These are phyloP conservation scores for Amorpha juglandis DNA, from an alignment of 2,888 invertebrate genomes.

Conservation along the genomic window DNA sequence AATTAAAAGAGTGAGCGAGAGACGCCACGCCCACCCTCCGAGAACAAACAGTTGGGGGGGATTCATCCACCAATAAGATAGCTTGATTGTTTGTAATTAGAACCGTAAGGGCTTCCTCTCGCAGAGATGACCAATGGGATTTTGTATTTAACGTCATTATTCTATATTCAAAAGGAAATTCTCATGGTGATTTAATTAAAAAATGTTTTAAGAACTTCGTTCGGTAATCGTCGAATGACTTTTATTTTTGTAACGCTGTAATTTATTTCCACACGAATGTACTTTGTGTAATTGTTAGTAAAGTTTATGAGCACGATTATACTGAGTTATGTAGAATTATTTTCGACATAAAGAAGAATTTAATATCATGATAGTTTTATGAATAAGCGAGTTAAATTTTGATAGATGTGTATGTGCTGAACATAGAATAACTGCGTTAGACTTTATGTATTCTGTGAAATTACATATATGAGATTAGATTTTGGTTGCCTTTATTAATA, in stretches of 20 bases:
- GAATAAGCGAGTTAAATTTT: neutral
- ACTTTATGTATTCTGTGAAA: too few relatives aligned
- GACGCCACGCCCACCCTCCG: constrained; percentile 72
- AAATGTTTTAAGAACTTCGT: constrained; percentile 55
- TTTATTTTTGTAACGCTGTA: neutral
- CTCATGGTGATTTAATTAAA: constrained; percentile 66
- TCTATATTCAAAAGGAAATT: constrained; percentile 60
- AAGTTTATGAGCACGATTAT: neutral
- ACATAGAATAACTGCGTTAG: neutral
- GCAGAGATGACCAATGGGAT: constrained; percentile 79
- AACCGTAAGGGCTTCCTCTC: constrained; percentile 76
- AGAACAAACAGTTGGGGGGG: constrained; percentile 83
- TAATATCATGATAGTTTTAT: neutral
- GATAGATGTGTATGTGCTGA: neutral
- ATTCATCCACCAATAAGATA: constrained; percentile 70
- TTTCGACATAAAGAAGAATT: constrained; percentile 1
- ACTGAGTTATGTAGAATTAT: constrained; percentile 4
- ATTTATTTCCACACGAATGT: constrained; percentile 5
- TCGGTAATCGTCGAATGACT: constrained; percentile 44
- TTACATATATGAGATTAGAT: too few relatives aligned
- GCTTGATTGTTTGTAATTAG: constrained; percentile 85
- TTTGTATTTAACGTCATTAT: constrained; percentile 71
- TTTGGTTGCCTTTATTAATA: too few relatives aligned
- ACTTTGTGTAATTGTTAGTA: constrained; percentile 12
- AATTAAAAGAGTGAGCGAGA: constrained; percentile 84